Conservation (phyloP, 2,888 invertebrate species). For the Luperina testacea region DNA sequence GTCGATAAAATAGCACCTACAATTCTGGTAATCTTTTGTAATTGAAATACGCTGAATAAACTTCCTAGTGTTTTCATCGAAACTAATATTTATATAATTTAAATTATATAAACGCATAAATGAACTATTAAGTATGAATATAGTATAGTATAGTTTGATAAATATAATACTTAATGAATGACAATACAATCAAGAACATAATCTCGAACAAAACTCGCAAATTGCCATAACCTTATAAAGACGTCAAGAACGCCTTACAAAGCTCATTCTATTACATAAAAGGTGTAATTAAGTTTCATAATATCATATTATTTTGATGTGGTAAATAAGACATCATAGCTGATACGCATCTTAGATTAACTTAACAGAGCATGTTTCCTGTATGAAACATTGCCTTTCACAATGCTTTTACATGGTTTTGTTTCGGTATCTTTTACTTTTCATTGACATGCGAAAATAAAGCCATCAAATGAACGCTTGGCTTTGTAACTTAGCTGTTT, state of each 20-base stretch:
- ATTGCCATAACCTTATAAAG: background rate
- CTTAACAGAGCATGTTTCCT: slow-evolving; percentile 52
- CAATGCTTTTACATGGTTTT: slow-evolving; percentile 7
- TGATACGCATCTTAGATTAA: slow-evolving; percentile 54
- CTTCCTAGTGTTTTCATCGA: background rate
- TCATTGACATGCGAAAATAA: slow-evolving; percentile 2
- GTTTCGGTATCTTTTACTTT: background rate
- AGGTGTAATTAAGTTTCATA: slow-evolving; percentile 56
- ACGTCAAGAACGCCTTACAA: slow-evolving; percentile 10
- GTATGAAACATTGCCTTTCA: slow-evolving; percentile 21
- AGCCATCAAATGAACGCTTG: background rate
- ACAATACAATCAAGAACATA: background rate
- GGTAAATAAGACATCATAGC: slow-evolving; percentile 51
- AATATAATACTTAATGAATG: slow-evolving; percentile 12
- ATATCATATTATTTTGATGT: slow-evolving; percentile 58
- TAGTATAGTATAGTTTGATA: background rate
- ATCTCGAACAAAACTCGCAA: background rate
- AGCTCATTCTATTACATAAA: slow-evolving; percentile 31
- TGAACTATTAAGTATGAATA: background rate
- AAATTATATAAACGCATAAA: background rate
- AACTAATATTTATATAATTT: too few species aligned
- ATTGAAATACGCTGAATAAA: background rate
- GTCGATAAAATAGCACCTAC: background rate
- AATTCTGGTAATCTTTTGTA: background rate
- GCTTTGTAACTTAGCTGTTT: background rate